Evolutionary conservation across 2,797 vertebrate genomes (phyloP), one percentile per base, ranked within the genome.

Genomic region (Leptodactylus fallax): DNA sequence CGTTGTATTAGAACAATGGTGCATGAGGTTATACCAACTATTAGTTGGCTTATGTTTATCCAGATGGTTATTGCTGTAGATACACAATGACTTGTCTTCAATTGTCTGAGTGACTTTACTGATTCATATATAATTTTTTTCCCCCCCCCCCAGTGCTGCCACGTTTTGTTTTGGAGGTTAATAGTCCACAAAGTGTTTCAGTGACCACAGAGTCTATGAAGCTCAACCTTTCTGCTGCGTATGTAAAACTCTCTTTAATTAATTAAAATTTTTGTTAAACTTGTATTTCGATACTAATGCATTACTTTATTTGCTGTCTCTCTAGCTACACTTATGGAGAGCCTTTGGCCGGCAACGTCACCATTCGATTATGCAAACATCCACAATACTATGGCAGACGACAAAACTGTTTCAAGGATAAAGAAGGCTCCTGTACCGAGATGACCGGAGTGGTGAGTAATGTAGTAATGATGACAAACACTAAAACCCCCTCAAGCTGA

Each of bases 371-470:
- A n/a, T 83, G 86, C 51, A 77, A 51, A 14, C 14, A 67, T 25
- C 23, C 23, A 0, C 8, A 17, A 14, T 87, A 53, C 12, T 78
- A 78, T 47, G 80, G 86, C 7, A 77, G 79, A 65, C 12, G 23
- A 27, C 36, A 67, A 36, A 87, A 87, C 81, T 87, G 86, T 23
- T n/a, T 77, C 6, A 47, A 21, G n/a, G 60, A 88, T 16, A 58
- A 72, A 27, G 27, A 47, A 4, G 36, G 13, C 16, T 12, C 19
- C 8, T 88, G 81, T 53, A 14, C 53, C 19, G 61, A 71, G 17
- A 60, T 79, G 8, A 72, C 55, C 3, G 87, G 72, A 27, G 14
- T 79, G 81, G 87, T 88, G 12, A 88, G 87, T 79, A n/a, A n/a
- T 3, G n/a, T 9, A 6, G 27, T 45, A 5, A 72, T 0, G 25